Conservation (phyloP, 2,888 invertebrate species). For the Heliconius cydno region DNA sequence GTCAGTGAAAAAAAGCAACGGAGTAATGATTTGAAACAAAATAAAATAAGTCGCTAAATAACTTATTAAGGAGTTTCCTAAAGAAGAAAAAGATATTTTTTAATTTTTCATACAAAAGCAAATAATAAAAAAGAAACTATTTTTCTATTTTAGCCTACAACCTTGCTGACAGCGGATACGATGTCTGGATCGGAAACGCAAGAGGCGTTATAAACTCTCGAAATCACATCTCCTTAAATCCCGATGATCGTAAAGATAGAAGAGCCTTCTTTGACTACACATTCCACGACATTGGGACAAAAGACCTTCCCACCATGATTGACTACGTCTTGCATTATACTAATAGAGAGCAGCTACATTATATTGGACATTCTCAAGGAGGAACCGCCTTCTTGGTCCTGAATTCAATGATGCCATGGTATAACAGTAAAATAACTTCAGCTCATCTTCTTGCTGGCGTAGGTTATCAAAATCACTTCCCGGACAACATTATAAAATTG, state of each 20-base stretch:
- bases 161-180: slow-evolving; percentile 86
- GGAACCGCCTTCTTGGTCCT: slow-evolving; percentile 67
- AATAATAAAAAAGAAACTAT: neutral
- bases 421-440: slow-evolving; percentile 64
- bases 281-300: slow-evolving; percentile 69
- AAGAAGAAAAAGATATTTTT: too few relatives aligned
- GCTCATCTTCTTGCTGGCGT: slow-evolving; percentile 69
- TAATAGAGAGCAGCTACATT: slow-evolving; percentile 61
- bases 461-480: slow-evolving; percentile 64
- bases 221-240: slow-evolving; percentile 75
- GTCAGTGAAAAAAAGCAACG: slow-evolving; percentile 25
- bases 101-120: too few relatives aligned
- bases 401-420: slow-evolving; percentile 62
- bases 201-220: slow-evolving; percentile 89
- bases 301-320: slow-evolving; percentile 69
- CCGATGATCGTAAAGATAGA: slow-evolving; percentile 56
- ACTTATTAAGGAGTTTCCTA: too few relatives aligned
- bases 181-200: slow-evolving; percentile 93
- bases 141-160: slow-evolving; percentile 82
- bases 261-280: slow-evolving; percentile 67
- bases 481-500: slow-evolving; percentile 50
- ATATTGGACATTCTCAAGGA: slow-evolving; percentile 76
- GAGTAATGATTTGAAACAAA: neutral
- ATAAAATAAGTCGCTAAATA: neutral
- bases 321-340: slow-evolving; percentile 64